Evolutionary conservation across 2,888 invertebrate genomes (phyloP).

Genomic region (Pseudoips prasinana): DNA sequence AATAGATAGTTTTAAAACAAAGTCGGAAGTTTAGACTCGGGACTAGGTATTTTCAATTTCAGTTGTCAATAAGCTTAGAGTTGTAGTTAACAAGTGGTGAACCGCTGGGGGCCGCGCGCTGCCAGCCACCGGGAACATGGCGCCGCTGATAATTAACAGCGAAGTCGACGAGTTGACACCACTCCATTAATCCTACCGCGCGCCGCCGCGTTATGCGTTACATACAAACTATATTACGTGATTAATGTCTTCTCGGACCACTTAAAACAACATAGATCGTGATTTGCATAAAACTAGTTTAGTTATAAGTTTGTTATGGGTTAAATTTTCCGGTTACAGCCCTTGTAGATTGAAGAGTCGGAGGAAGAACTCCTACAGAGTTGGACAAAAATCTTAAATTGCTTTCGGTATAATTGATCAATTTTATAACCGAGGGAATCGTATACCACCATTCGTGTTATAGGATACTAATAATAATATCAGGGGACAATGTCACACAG

Average conservation of each 20-base stretch:
- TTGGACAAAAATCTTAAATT: too few species aligned
- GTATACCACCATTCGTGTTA: too few species aligned
- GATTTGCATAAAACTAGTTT: conserved; percentile 77
- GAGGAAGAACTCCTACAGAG: too few species aligned
- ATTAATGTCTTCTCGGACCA: conserved; percentile 69
- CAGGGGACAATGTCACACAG: too few species aligned
- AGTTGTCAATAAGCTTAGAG: conserved; percentile 16
- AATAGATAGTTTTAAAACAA: too few species aligned
- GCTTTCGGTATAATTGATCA: too few species aligned
- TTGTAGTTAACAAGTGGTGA: conserved; percentile 26
- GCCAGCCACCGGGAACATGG: conserved; percentile 12
- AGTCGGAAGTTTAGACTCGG: too few species aligned
- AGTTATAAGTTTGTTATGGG: conserved; percentile 58
- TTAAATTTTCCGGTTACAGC: background rate
- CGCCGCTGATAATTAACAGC: conserved; percentile 64
- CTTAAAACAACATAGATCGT: conserved; percentile 63
- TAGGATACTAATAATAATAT: too few species aligned
- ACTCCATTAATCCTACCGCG: conserved; percentile 70
- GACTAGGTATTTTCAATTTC: too few species aligned
- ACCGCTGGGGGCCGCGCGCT: conserved; percentile 22
- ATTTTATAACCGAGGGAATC: too few species aligned
- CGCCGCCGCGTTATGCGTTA: conserved; percentile 59
- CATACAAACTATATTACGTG: conserved; percentile 73
- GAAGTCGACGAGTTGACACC: conserved; percentile 65
- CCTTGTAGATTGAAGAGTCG: too few species aligned